These are phyloP conservation scores for Gadopsis bispinosus DNA, from an alignment of 2,797 vertebrate species.

Conservation along the genomic window DNA sequence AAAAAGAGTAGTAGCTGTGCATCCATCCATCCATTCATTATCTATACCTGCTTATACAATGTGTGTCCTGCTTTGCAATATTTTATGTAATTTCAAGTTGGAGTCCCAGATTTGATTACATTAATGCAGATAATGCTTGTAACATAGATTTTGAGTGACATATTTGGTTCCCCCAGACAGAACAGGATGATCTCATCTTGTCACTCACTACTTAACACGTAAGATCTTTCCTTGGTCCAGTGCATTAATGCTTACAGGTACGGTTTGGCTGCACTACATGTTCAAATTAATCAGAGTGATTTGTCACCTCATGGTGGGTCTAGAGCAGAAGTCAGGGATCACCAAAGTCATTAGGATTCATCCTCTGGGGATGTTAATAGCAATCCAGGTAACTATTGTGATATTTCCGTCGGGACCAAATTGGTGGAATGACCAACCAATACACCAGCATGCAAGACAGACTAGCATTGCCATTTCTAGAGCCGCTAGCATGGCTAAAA, in stretches of 20 bases:
- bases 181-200: neutral
- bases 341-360: too few species aligned
- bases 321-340: too few species aligned
- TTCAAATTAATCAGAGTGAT: neutral
- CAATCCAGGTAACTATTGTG: too few species aligned
- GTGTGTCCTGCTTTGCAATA: neutral
- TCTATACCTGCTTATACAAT: neutral
- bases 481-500: neutral
- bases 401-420: too few species aligned
- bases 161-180: neutral
- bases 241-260: neutral
- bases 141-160: neutral
- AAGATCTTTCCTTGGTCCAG: neutral
- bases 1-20: neutral
- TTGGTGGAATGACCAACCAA: too few species aligned
- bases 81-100: neutral
- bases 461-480: too few species aligned
- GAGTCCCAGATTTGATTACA: neutral
- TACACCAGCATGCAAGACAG: too few species aligned
- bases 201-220: neutral
- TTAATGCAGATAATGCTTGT: neutral
- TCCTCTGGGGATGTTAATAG: too few species aligned
- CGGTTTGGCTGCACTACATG: neutral
- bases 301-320: too few species aligned
- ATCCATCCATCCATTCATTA: neutral